Percentiles rank a stretch among this genome's conserved stretches.
phyloP scores from a whole-genome alignment of 53 echinoderm and acorn worm genomes.

The Patiria pectinifera region DNA sequence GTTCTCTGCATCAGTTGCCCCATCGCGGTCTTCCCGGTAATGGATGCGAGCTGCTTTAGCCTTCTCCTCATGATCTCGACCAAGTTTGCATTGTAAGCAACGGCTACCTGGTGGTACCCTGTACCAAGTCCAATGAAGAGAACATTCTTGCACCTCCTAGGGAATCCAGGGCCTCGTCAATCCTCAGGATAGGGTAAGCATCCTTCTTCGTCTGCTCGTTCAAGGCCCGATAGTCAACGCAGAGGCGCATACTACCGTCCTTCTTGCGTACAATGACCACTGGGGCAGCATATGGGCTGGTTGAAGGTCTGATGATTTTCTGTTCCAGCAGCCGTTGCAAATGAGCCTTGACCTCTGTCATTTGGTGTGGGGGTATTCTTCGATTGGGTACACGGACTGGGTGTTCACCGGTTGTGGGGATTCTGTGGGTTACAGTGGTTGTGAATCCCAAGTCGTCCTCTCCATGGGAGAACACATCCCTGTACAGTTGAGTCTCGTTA shows the following conservation, averaged over 20 bases:
- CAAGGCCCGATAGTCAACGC: constrained; percentile 69
- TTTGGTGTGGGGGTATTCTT: constrained; percentile 63
- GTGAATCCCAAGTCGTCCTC: constrained; percentile 64
- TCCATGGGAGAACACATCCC: background rate
- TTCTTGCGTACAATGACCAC: constrained; percentile 69
- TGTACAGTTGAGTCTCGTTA: too few relatives aligned
- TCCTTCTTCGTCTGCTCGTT: constrained; percentile 73
- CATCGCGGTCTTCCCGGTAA: too few relatives aligned
- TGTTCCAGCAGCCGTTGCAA: constrained; percentile 35
- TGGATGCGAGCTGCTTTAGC: too few relatives aligned
- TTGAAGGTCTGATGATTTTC: constrained; percentile 43
- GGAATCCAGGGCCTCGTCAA: constrained; percentile 76
- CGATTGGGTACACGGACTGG: constrained; percentile 57
- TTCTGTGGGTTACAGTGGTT: constrained; percentile 34
- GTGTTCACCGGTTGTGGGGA: constrained; percentile 17
- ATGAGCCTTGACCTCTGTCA: constrained; percentile 65
- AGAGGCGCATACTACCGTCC: constrained; percentile 67
- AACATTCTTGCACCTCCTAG: constrained; percentile 66
- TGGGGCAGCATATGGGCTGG: constrained; percentile 71
- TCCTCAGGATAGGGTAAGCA: constrained; percentile 75
- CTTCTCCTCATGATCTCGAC: too few relatives aligned
- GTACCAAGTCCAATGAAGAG: constrained; percentile 66
- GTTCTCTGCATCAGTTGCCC: too few relatives aligned
- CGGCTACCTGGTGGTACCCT: background rate
- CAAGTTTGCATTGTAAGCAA: background rate